Conservation (phyloP, 2,888 invertebrate species). For the Tupiocoris notatus region DNA sequence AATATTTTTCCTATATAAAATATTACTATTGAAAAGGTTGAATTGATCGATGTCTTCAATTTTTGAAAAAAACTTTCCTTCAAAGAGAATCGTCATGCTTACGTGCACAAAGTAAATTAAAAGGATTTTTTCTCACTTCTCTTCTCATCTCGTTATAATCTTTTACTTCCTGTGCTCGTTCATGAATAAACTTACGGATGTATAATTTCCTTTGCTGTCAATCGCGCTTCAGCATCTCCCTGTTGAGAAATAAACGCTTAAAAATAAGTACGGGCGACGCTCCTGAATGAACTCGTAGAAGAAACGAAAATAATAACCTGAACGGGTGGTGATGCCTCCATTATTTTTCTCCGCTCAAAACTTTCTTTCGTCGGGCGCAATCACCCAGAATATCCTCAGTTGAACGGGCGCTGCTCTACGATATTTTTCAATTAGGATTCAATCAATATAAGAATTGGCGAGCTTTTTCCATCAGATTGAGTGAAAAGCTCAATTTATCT, state of each 20-base stretch:
- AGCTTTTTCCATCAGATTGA: too few relatives aligned
- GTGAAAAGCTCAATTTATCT: too few relatives aligned
- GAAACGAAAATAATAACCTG: neutral
- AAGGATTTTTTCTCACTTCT: neutral
- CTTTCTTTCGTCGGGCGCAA: neutral
- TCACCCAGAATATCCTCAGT: too few relatives aligned
- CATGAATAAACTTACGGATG: slow-evolving; percentile 8
- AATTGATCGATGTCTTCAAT: neutral
- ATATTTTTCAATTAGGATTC: too few relatives aligned
- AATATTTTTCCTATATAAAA: too few relatives aligned
- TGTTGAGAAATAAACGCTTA: neutral
- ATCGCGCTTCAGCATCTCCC: neutral
- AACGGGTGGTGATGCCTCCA: neutral
- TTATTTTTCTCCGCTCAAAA: neutral
- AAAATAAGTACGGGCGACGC: neutral
- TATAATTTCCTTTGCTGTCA: slow-evolving; percentile 29
- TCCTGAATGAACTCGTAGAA: neutral
- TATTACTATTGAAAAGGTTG: too few relatives aligned
- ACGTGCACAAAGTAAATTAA: neutral
- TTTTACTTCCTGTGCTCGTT: neutral
- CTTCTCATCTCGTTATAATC: slow-evolving; percentile 3
- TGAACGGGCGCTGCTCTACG: too few relatives aligned
- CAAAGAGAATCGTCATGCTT: slow-evolving; percentile 4
- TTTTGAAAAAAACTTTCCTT: neutral
- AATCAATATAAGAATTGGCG: too few relatives aligned